phyloP scores from a whole-genome alignment of 2,797 vertebrate species.

The Brachymystax lenok region DNA sequence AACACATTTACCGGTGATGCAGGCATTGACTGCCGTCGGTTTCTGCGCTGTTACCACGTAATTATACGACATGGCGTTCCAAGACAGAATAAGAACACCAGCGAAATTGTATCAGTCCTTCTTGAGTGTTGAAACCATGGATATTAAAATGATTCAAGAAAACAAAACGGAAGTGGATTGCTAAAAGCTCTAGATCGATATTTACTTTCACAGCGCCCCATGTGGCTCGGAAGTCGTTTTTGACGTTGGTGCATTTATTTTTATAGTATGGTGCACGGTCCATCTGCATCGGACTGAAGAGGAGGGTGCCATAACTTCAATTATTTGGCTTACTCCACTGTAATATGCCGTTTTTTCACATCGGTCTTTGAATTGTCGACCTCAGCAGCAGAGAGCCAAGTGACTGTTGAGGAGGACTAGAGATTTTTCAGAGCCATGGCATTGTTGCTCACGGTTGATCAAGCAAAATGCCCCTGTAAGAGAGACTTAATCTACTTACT shows the following conservation, averaged over 20 bases:
- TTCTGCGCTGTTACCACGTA: constrained; percentile 98
- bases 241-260: neutral
- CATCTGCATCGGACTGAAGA: too few species aligned
- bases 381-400: neutral
- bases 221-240: neutral
- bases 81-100: constrained; percentile 65
- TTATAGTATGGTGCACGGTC: too few species aligned
- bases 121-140: constrained; percentile 67
- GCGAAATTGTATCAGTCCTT: constrained; percentile 59
- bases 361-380: too few species aligned
- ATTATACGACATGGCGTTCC: constrained; percentile 91
- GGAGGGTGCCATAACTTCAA: too few species aligned
- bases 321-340: too few species aligned
- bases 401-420: neutral
- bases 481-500: too few species aligned
- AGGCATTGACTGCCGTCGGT: constrained; percentile 95
- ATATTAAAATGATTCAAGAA: constrained; percentile 37
- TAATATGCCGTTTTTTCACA: too few species aligned
- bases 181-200: neutral
- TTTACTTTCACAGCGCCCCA: constrained; percentile 26
- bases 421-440: neutral
- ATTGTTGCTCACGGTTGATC: too few species aligned
- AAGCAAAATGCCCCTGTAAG: too few species aligned
- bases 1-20: constrained; percentile 86
- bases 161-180: constrained; percentile 60